These are phyloP conservation scores for Atherix ibis DNA, from an alignment of 2,888 invertebrate species.

Conservation along the genomic window DNA sequence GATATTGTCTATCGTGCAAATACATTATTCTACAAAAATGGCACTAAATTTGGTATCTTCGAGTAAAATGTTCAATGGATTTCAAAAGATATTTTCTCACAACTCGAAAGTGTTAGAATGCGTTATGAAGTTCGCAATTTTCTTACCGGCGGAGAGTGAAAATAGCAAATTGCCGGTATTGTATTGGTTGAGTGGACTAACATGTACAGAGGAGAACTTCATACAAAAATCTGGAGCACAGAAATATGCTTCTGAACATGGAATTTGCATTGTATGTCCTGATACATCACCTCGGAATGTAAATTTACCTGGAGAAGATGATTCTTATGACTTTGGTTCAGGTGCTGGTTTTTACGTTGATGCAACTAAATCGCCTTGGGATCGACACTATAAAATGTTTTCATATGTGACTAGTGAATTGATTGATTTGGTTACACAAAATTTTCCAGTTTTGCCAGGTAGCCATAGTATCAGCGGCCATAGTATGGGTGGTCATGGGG, in stretches of 20 bases:
- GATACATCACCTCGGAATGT: slow-evolving; percentile 92
- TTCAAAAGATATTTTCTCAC: slow-evolving; percentile 51
- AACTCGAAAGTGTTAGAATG: slow-evolving; percentile 51
- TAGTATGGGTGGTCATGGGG: slow-evolving; percentile 98
- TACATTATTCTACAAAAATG: slow-evolving; percentile 1
- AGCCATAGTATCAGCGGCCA: slow-evolving; percentile 68
- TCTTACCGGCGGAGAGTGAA: slow-evolving; percentile 56
- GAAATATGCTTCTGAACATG: slow-evolving; percentile 68
- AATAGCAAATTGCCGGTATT: slow-evolving; percentile 54
- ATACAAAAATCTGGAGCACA: slow-evolving; percentile 93
- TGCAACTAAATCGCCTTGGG: slow-evolving; percentile 84
- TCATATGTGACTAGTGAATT: slow-evolving; percentile 84
- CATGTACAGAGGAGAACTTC: slow-evolving; percentile 91
- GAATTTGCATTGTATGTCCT: slow-evolving; percentile 77
- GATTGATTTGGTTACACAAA: slow-evolving; percentile 51
- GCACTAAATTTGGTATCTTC: slow-evolving; percentile 44
- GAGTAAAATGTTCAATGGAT: slow-evolving; percentile 65
- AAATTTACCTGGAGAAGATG: slow-evolving; percentile 81
- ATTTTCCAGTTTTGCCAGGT: slow-evolving; percentile 48
- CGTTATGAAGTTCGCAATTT: slow-evolving; percentile 86
- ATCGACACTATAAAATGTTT: slow-evolving; percentile 85
- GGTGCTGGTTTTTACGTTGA: slow-evolving; percentile 94
- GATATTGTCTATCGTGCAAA: too few species aligned
- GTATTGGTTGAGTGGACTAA: slow-evolving; percentile 83
- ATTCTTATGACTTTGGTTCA: slow-evolving; percentile 85